Conservation (phyloP, 2,888 invertebrate species). For the Mythimna ferrago region DNA sequence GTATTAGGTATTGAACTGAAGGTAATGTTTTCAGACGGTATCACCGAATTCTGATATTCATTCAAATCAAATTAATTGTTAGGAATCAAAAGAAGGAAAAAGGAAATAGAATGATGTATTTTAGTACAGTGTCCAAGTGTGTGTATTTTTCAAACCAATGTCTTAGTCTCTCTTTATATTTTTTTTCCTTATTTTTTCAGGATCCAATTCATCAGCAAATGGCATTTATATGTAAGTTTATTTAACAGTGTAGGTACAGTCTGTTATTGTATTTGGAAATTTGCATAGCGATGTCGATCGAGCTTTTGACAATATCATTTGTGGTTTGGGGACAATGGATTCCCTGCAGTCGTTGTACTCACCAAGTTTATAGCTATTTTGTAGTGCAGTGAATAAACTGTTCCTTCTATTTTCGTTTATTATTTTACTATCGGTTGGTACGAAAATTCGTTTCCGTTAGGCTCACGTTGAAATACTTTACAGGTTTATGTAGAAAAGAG, state of each 20-base stretch:
- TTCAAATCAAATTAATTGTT: neutral
- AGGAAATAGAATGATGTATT: neutral
- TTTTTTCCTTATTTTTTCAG: constrained; percentile 21
- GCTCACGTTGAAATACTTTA: neutral
- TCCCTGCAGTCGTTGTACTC: constrained; percentile 5
- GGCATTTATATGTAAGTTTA: constrained; percentile 37
- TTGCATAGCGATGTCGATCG: constrained; percentile 20
- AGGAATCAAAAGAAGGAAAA: neutral
- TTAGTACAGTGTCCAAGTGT: constrained; percentile 1
- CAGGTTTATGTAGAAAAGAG: neutral
- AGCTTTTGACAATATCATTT: constrained; percentile 18
- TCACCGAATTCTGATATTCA: constrained; percentile 2
- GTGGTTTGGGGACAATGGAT: constrained; percentile 20
- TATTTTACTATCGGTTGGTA: neutral
- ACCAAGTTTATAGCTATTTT: constrained; percentile 17
- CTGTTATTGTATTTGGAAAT: constrained; percentile 21
- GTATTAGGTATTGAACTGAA: neutral
- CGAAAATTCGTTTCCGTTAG: neutral
- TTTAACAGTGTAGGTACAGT: neutral
- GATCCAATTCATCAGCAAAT: constrained; percentile 32
- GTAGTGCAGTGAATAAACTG: constrained; percentile 3
- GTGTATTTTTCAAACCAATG: constrained; percentile 12
- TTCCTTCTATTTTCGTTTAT: neutral
- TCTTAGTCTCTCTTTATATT: constrained; percentile 4
- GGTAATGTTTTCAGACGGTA: neutral